Conservation (phyloP, 2,113 vertebrate species). For the Rhynchomys soricoides region DNA sequence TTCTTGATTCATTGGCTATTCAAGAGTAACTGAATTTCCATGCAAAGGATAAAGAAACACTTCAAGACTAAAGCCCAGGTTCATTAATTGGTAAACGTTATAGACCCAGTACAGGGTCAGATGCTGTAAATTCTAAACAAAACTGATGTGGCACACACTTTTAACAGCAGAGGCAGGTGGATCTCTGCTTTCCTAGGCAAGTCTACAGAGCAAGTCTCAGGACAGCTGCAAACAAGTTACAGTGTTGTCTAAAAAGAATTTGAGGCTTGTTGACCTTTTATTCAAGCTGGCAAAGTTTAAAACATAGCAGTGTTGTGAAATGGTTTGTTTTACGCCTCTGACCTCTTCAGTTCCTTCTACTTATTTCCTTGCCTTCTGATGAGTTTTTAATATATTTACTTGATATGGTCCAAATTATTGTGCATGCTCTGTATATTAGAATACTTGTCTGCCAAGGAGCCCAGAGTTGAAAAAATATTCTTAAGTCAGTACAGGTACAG, state of each 20-base stretch:
- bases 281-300: background rate
- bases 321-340: background rate
- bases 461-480: background rate
- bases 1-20: too few species aligned
- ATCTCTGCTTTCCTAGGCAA: background rate
- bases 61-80: background rate
- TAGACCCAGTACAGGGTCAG: background rate
- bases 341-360: background rate
- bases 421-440: background rate
- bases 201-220: background rate
- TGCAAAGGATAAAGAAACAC: too few species aligned
- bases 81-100: background rate
- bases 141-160: background rate
- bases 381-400: background rate
- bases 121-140: background rate
- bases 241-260: background rate
- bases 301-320: background rate
- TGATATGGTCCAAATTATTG: background rate
- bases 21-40: too few species aligned
- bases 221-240: too few species aligned
- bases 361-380: background rate
- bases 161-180: background rate
- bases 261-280: background rate
- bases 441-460: background rate
- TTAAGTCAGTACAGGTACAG: background rate